Conservation (phyloP, 2,888 invertebrate genomes). For the Acheta domesticus region DNA sequence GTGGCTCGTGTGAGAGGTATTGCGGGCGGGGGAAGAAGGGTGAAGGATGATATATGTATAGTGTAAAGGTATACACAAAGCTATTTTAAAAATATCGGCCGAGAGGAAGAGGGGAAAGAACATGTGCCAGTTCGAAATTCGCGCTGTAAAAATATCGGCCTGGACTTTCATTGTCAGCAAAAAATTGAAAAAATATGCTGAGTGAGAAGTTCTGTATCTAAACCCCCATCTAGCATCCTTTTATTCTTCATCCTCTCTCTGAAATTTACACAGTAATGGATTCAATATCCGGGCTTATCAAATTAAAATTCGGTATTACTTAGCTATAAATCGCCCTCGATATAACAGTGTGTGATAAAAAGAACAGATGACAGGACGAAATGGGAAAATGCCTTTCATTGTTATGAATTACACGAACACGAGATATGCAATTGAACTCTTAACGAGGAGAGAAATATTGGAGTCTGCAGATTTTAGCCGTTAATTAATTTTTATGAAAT, state of each 20-base stretch:
- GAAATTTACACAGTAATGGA: neutral
- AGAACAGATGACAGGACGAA: too few species aligned
- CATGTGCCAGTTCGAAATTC: slow-evolving; percentile 19
- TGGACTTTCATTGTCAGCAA: slow-evolving; percentile 3
- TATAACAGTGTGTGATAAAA: neutral
- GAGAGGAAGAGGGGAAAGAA: slow-evolving; percentile 22
- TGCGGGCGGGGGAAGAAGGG: slow-evolving; percentile 27
- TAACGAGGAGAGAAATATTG: too few species aligned
- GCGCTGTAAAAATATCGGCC: neutral
- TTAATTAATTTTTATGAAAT: too few species aligned
- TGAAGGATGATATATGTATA: slow-evolving; percentile 27
- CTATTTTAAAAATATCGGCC: slow-evolving; percentile 23
- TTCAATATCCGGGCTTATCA: slow-evolving; percentile 7
- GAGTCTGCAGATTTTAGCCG: too few species aligned
- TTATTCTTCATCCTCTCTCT: neutral
- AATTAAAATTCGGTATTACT: neutral
- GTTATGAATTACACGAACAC: too few species aligned
- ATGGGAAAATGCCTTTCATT: too few species aligned
- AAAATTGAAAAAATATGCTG: slow-evolving; percentile 18
- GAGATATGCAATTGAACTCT: too few species aligned
- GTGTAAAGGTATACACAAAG: slow-evolving; percentile 21
- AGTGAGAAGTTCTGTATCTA: slow-evolving; percentile 9
- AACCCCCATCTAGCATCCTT: neutral
- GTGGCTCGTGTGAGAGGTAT: slow-evolving; percentile 25
- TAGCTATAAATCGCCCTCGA: neutral